Conservation (phyloP, 2,113 vertebrate genomes). For the Mus pahari region DNA sequence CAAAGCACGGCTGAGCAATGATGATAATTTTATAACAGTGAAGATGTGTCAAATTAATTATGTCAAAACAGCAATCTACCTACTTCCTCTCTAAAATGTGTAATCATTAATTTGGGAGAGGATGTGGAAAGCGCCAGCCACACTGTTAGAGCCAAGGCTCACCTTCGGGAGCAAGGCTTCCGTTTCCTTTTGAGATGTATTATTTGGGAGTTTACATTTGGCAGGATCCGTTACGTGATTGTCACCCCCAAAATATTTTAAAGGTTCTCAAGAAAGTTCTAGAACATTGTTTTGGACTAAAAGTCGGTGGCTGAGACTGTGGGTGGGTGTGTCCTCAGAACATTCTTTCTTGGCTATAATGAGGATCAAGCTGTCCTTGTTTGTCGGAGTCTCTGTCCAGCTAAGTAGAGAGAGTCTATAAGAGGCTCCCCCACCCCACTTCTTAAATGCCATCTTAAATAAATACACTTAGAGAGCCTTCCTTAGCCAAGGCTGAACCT, state of each 20-base stretch:
- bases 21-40: slow-evolving; percentile 82
- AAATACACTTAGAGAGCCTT: background rate
- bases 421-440: background rate
- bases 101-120: slow-evolving; percentile 75
- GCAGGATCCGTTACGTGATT: background rate
- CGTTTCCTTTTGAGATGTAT: background rate
- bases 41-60: slow-evolving; percentile 80
- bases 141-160: slow-evolving; percentile 59
- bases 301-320: background rate
- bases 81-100: slow-evolving; percentile 69
- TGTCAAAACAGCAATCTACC: slow-evolving; percentile 78
- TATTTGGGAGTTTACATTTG: background rate
- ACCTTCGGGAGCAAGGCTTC: slow-evolving; percentile 33
- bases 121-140: slow-evolving; percentile 55
- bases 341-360: background rate
- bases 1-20: slow-evolving; percentile 80
- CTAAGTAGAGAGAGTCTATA: background rate
- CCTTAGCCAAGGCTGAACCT: background rate
- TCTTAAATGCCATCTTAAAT: background rate
- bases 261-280: slow-evolving; percentile 16
- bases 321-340: background rate
- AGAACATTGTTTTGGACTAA: background rate
- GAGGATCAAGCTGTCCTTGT: background rate
- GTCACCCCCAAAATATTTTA: background rate
- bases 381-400: background rate